Base-by-base conservation (phyloP, 2,113 vertebrate genomes). In the Sinocyclocheilus anshuiensis region DNA sequence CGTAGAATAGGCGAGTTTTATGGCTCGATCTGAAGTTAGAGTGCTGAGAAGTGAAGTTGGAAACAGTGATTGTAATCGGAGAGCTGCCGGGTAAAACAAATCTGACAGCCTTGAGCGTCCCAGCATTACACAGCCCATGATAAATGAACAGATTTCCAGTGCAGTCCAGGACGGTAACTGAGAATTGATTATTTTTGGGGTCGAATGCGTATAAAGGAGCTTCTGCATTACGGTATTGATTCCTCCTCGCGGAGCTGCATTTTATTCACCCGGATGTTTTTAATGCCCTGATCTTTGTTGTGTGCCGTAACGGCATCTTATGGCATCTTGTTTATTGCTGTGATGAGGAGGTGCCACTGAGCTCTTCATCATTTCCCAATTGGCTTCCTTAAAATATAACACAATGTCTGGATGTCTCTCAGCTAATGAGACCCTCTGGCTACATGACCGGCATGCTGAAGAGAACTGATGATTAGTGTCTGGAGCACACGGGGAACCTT, bases 171-270 rank as follows among this genome's bases (percentile, higher is more conserved):
- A 57, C 36, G 22, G 6, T 79, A 53, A 59, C 69, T 22, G 57
- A 33, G 55, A 26, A 71, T 83, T 79, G 55, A 89, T 87, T 84
- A 77, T 79, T 12, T 61, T 39, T 1, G 57, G 6, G 20, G 48
- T 33, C 4, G 33, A 45, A 1, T 8, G 18, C 26, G 33, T 29
- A 78, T 33, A 78, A 78, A 78, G 59, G 57, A 42, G 57, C 22
- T 45, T 53, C 87, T 89, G 76, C 29, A 83, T 92, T 89, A 87
- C 53, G 1, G 71, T 89, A 92, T 90, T 42, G 92, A 92, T 92
- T 83, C 57, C 80, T 83, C 85, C 80, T 36, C 2, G 36, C 15
- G 9, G 61, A 67, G 61, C 39, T 1, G 4, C 59, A 10, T 50
- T 67, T 90, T 85, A 89, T 87, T 86, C 86, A 85, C 63, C 63